Base-by-base conservation (phyloP, 2,888 invertebrate species). In the Brachypterus glaber region DNA sequence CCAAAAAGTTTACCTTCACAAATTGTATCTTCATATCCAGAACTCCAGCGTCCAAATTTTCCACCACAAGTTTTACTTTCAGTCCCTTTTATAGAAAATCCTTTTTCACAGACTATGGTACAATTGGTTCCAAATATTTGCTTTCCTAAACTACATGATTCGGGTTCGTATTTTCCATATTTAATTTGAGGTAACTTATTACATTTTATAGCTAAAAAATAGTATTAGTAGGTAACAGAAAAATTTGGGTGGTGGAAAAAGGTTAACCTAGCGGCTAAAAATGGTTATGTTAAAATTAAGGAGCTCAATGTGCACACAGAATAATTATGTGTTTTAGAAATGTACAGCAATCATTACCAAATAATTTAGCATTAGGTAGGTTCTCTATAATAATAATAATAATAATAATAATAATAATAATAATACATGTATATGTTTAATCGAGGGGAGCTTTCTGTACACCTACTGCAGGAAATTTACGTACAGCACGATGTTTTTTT, bases 121-220 rank as follows among this genome's bases (percentile, higher is more conserved):
- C 82, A 82, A 14, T 67, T 70, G 15, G 71, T 72, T 1, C 73
- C 74, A 52, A 70, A 76, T 1, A 69, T 60, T 21, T 76, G 71
- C 49, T 76, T 76, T 3, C 64, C 63, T 13, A 55, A 60, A 11
- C 65, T 67, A 50, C 81, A 82, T 4, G 66, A 64, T 8, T 62
- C 53, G 0, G 77, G 77, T 17, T 60, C 63, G 9, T 77, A 64
- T 16, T 56, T 57, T 2, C 77, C 79, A 53, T 73, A 69, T 11
- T 66, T 60, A 1, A 76, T 59, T 45, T 63, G 60, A 1, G 71
- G 66, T 13, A 64, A 45, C 49, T 58, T 62, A 12, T 57, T 55
- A 36, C 65, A 65, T 50, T 62, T 64, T n/a, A 64, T 54, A 39
- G 55, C 64, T 64, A 39, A 33, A 55, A 53, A 35, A 14, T 17